phyloP scores from a whole-genome alignment of 2,113 vertebrate genomes.

The Petaurus breviceps region DNA sequence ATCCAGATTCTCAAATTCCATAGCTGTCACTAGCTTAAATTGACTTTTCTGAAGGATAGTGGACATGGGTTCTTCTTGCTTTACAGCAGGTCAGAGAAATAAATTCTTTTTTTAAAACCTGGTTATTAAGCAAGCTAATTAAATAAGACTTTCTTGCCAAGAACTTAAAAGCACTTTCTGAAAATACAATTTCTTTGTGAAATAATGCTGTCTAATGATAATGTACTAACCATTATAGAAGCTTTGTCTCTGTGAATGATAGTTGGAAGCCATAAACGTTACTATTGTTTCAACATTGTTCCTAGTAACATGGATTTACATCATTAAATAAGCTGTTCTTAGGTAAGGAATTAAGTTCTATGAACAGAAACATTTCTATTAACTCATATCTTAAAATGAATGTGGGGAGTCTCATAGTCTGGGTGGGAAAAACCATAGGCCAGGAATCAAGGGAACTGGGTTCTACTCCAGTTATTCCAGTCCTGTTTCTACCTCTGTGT shows the following conservation, averaged over 20 bases:
- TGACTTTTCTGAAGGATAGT: background rate
- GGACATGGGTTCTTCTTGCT: background rate
- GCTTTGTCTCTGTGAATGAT: background rate
- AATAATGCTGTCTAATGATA: background rate
- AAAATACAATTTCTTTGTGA: background rate
- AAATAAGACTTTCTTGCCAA: background rate
- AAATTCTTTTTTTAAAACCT: background rate
- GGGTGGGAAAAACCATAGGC: background rate
- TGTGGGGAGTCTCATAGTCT: background rate
- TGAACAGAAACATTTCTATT: background rate
- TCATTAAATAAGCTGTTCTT: background rate
- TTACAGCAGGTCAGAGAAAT: background rate
- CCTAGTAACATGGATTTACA: background rate
- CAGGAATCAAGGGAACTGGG: background rate
- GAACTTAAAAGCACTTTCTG: background rate
- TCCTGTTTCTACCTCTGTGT: background rate
- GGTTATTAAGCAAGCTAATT: background rate
- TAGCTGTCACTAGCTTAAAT: background rate
- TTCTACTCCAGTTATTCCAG: background rate
- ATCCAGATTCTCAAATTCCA: background rate
- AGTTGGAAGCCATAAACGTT: background rate
- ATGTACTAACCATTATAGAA: background rate
- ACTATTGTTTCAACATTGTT: background rate
- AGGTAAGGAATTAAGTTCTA: background rate
- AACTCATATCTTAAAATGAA: background rate